Evolutionary conservation across 2,888 invertebrate genomes (phyloP).

Genomic region (Capitulum mitella): DNA sequence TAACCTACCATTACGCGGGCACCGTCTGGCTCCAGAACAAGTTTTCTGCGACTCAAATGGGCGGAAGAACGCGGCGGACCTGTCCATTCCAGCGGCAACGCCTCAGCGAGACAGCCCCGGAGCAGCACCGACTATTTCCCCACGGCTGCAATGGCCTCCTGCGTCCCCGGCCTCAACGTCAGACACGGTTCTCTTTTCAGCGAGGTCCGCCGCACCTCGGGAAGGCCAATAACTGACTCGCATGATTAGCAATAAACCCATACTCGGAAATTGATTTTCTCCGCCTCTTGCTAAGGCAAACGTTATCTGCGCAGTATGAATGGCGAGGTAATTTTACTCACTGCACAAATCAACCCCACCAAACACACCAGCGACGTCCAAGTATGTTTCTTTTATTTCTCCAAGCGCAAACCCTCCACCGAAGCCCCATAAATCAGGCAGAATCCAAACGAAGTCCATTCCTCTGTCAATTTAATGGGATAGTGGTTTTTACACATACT

Average conservation of each 20-base stretch:
- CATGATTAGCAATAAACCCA: conserved; percentile 20
- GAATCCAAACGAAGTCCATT: conserved; percentile 18
- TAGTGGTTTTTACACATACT: conserved; percentile 17
- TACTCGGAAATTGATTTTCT: conserved; percentile 22
- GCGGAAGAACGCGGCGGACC: no score
- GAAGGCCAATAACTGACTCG: conserved; percentile 3
- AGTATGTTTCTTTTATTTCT: conserved; percentile 21
- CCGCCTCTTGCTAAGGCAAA: background rate
- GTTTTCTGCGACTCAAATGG: no score
- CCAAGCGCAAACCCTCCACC: background rate
- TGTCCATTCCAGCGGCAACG: no score
- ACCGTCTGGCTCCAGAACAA: no score
- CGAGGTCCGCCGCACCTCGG: background rate
- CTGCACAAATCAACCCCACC: conserved; percentile 1
- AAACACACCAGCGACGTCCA: conserved; percentile 7
- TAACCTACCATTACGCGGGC: no score
- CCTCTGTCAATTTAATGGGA: conserved; percentile 19
- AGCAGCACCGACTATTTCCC: no score
- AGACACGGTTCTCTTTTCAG: background rate
- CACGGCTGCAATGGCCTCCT: no score
- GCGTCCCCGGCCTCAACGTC: no score
- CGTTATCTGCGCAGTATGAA: background rate
- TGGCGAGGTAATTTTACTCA: conserved; percentile 10
- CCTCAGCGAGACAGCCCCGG: no score
- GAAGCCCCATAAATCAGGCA: background rate